Conservation (phyloP, 2,113 vertebrate genomes). For the Prinia subflava region DNA sequence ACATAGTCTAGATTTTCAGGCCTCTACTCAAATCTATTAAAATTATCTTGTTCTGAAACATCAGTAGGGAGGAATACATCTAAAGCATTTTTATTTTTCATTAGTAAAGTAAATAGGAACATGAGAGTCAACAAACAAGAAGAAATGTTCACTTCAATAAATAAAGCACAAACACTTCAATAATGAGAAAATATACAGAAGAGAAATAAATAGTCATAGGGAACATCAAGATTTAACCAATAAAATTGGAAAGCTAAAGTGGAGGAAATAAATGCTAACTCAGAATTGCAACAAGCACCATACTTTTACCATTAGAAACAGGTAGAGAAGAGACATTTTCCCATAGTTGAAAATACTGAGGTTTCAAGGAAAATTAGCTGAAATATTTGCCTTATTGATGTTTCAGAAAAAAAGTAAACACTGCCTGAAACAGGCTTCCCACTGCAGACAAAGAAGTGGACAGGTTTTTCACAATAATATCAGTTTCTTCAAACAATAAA, state of each 20-base stretch:
- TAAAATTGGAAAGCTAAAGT: neutral
- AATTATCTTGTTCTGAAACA: neutral
- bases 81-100: neutral
- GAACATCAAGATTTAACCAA: neutral
- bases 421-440: neutral
- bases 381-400: neutral
- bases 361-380: neutral
- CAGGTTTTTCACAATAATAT: neutral
- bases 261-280: neutral
- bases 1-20: neutral
- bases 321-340: neutral
- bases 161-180: neutral
- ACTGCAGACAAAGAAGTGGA: neutral
- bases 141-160: neutral
- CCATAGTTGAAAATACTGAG: neutral
- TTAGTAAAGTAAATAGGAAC: neutral
- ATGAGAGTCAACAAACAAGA: neutral
- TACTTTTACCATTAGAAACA: neutral
- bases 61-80: neutral
- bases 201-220: neutral
- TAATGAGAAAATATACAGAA: fast-evolving
- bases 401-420: neutral
- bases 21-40: neutral
- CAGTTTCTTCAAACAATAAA: neutral
- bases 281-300: neutral